phyloP scores from a whole-genome alignment of 2,113 vertebrate species.

The Theristicus caerulescens region DNA sequence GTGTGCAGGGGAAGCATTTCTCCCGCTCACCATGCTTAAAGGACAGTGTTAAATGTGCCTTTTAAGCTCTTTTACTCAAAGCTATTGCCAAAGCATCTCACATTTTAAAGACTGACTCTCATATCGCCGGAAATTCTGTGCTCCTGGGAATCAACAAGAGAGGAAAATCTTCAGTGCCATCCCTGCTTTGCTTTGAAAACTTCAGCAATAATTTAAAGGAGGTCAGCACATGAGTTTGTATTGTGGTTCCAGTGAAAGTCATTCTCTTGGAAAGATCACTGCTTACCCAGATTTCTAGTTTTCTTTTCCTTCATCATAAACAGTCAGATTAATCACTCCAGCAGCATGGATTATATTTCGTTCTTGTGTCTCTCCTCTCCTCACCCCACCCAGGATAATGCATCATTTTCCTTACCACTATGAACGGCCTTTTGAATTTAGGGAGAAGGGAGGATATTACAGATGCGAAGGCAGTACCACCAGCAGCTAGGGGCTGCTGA shows the following conservation, averaged over 20 bases:
- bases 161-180: slow-evolving; percentile 8
- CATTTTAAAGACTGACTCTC: background rate
- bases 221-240: slow-evolving; percentile 36
- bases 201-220: slow-evolving; percentile 49
- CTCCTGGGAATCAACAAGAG: background rate
- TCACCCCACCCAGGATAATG: background rate
- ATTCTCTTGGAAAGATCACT: slow-evolving; percentile 61
- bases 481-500: background rate
- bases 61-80: background rate
- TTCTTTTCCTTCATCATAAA: slow-evolving; percentile 69
- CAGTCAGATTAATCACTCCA: slow-evolving; percentile 67
- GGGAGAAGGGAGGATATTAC: background rate
- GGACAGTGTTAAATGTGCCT: background rate
- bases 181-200: slow-evolving; percentile 35
- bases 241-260: slow-evolving; percentile 49
- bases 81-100: background rate
- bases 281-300: slow-evolving; percentile 67
- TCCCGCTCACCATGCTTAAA: background rate
- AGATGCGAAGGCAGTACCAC: background rate
- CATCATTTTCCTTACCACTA: background rate
- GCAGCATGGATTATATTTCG: slow-evolving; percentile 33
- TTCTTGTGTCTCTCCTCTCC: background rate
- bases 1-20: background rate
- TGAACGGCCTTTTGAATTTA: slow-evolving; percentile 3
- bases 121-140: background rate